Percentiles rank a stretch among this genome's conserved stretches.
Evolutionary conservation across 2,113 vertebrate genomes (phyloP).

Genomic region (Plecotus auritus): DNA sequence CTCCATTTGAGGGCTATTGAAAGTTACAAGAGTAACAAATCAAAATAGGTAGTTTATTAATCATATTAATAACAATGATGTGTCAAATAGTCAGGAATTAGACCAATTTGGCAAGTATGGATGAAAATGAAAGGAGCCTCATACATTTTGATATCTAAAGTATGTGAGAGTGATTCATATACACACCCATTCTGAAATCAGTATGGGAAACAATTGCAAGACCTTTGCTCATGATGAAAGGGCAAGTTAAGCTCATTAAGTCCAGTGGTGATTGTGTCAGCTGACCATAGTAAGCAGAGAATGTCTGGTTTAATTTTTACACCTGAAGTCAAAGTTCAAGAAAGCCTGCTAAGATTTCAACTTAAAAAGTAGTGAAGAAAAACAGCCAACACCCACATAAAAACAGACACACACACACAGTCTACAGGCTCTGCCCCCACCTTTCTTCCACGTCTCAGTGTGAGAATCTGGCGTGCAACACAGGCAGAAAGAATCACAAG

Average conservation of each 20-base stretch:
- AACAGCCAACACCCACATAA: not conserved
- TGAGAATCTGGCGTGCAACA: not conserved
- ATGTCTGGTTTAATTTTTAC: slow-evolving; percentile 27
- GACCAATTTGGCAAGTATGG: not conserved
- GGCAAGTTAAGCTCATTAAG: slow-evolving; percentile 2
- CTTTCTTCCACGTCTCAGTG: not conserved
- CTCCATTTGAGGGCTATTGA: slow-evolving; percentile 18
- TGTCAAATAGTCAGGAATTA: slow-evolving; percentile 50
- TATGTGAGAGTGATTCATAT: slow-evolving; percentile 12
- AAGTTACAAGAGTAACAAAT: slow-evolving; percentile 53
- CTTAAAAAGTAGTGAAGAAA: not conserved
- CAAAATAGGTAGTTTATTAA: slow-evolving; percentile 68
- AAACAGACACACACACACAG: not conserved
- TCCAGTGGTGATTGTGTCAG: slow-evolving; percentile 5
- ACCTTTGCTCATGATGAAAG: slow-evolving; percentile 37
- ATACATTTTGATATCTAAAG: slow-evolving; percentile 45
- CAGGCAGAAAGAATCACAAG: not conserved
- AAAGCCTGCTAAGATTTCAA: slow-evolving; percentile 16
- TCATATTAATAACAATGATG: slow-evolving; percentile 46
- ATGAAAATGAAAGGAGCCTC: slow-evolving; percentile 30
- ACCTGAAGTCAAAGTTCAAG: slow-evolving; percentile 54
- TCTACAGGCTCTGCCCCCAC: not conserved
- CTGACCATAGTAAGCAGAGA: slow-evolving; percentile 23
- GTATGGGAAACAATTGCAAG: slow-evolving; percentile 9
- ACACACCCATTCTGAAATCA: slow-evolving; percentile 40